Evolutionary conservation across 2,113 vertebrate genomes (phyloP), one percentile per base, ranked within the genome.

Genomic region (Heteronetta atricapilla): DNA sequence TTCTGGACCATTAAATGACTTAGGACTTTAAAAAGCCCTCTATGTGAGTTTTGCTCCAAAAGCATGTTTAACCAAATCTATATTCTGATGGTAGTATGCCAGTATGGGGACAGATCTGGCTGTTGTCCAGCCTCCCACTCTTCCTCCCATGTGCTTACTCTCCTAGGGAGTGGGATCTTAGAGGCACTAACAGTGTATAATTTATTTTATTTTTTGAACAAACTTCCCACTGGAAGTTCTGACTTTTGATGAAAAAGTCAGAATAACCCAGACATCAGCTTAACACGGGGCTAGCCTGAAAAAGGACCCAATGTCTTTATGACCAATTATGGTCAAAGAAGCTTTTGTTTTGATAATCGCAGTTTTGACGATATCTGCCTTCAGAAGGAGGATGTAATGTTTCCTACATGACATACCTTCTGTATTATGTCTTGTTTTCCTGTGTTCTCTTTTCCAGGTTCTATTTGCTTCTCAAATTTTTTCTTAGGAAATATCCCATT

Each of bases 281-380:
- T 85, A 86, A 89, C 26, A 87, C 5, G 38, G 58, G 13, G 66
- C 40, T 76, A 79, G 11, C 7, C 62, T 67, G 40, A 82, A 86
- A 85, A 85, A 81, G 21, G 22, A 58, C 52, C 8, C 23, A 60
- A 78, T 56, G 68, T 44, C 52, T 78, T 95, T 86, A 64, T 96
- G 91, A 91, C 93, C 86, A 97, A 93, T 88, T 97, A 94, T 78
- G 88, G 94, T 92, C 82, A 96, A 93, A 95, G 84, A 94, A 92
- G 63, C 28, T 86, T 93, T 93, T 97, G 92, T 96, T 97, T 96
- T 96, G 94, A 84, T 73, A 96, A 73, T 31, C 86, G 67, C 2
- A 6, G 13, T 60, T 93, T 78, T 77, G 92, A 95, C 56, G 5
- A 82, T 69, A 83, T 82, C 86, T 86, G 81, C 89, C 73, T 91